Evolutionary conservation across 2,888 invertebrate species (phyloP), one percentile per base, ranked within the genome.

Genomic region (Orchesellides sinensis): DNA sequence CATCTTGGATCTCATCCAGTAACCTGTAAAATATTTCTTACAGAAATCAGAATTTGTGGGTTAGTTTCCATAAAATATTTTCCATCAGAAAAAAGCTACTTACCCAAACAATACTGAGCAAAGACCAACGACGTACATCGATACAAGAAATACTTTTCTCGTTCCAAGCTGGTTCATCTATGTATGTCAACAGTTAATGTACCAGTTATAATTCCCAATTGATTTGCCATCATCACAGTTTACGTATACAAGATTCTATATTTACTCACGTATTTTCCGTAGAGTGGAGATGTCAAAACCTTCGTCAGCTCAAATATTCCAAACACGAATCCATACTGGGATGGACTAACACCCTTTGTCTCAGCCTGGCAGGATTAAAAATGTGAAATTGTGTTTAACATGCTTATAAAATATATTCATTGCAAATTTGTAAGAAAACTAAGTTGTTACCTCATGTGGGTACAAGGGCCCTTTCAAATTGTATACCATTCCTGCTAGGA

Each of bases 281-380:
- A 96, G 17, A 96, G 88, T 0, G 96, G 96, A 87, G 96, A 96
- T 78, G 95, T 92, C 35, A 96, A 89, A 90, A 96, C 96, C 72
- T 96, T 95, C 21, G 95, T 93, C 73, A 97, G 91, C 89, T 96
- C 96, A 90, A 96, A 96, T 49, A 96, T 92, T 0, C 96, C 96
- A 89, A 97, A 96, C 0, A 97, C 96, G 86, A 96, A 91, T 0
- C 96, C 96, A 89, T 95, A 96, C 89, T 96, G 94, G 12, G 95
- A 93, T 0, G 95, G 94, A 21, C 94, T 92, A 27, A 96, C 95
- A 6, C 94, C 94, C 91, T 96, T 96, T 83, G 92, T 92, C 89
- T 95, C 95, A 14, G 96, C 96, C 95, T 96, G 90, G 14, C 92
- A 91, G n/a, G n/a, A 17, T 32, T 47, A 10, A 23, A 56, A 72